phyloP scores from a whole-genome alignment of 2,888 invertebrate species.

The Erynnis tages region DNA sequence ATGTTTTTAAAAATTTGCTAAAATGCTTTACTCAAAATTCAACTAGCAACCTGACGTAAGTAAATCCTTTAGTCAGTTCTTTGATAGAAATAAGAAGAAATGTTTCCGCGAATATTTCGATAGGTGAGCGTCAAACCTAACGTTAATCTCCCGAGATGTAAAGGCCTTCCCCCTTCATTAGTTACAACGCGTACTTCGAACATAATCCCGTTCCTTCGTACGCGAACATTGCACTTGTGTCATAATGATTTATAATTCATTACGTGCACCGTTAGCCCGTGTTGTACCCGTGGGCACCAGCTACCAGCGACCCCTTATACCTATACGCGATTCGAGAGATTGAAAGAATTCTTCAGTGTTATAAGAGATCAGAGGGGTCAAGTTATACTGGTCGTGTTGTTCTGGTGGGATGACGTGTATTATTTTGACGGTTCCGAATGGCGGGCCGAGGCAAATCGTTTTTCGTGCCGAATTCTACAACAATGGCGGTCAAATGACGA shows the following conservation, averaged over 20 bases:
- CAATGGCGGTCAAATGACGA: slow-evolving; percentile 40
- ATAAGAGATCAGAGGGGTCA: slow-evolving; percentile 21
- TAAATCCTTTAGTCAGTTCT: too few relatives aligned
- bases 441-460: slow-evolving; percentile 41
- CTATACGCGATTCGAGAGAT: slow-evolving; percentile 1
- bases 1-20: too few relatives aligned
- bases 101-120: not conserved
- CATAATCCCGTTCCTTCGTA: slow-evolving; percentile 33
- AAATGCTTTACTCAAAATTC: too few relatives aligned
- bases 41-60: too few relatives aligned
- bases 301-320: slow-evolving; percentile 5
- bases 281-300: slow-evolving; percentile 19
- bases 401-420: slow-evolving; percentile 30
- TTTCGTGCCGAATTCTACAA: slow-evolving; percentile 50
- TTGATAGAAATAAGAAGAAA: too few relatives aligned
- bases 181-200: slow-evolving; percentile 28
- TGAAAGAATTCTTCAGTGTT: slow-evolving; percentile 15
- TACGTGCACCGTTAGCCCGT: slow-evolving; percentile 32
- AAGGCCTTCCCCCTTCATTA: slow-evolving; percentile 29
- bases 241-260: slow-evolving; percentile 37
- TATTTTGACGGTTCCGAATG: slow-evolving; percentile 40
- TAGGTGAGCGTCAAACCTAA: slow-evolving; percentile 9
- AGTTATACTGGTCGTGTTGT: slow-evolving; percentile 22
- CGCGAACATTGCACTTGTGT: slow-evolving; percentile 36
- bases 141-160: slow-evolving; percentile 12